Percentiles rank a stretch among this genome's conserved stretches.
Conservation (phyloP, 2,113 vertebrate species). For the Poecile atricapillus region DNA sequence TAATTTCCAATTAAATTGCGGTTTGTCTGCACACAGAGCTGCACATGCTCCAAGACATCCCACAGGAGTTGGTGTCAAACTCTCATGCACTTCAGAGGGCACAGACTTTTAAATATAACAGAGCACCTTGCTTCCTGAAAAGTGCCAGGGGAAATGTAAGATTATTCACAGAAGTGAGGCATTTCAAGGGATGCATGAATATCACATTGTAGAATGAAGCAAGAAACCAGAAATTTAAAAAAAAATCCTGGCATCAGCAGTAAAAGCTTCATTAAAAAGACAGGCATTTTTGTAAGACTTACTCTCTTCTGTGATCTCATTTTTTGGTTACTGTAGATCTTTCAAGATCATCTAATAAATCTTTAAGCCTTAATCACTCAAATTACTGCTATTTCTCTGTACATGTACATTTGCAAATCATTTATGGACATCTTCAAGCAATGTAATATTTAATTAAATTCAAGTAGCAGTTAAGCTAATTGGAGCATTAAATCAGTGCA, state of each 20-base stretch:
- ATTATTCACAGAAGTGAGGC: not conserved
- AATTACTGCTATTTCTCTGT: not conserved
- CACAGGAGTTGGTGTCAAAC: not conserved
- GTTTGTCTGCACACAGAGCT: not conserved
- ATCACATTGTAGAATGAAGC: not conserved
- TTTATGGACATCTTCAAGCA: not conserved
- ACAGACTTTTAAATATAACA: not conserved
- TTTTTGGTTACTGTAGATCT: not conserved
- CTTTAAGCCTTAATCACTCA: not conserved
- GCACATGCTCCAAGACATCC: rapidly evolving
- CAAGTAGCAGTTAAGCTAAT: not conserved
- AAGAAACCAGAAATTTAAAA: not conserved
- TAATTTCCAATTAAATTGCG: not conserved
- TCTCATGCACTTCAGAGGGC: not conserved
- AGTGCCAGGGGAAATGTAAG: not conserved
- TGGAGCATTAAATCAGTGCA: not conserved
- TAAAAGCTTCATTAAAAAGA: not conserved
- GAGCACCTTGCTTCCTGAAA: not conserved
- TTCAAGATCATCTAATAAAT: not conserved
- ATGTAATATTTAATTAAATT: slow-evolving; percentile 6
- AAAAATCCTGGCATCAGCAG: not conserved
- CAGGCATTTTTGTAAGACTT: not conserved
- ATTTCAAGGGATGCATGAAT: not conserved
- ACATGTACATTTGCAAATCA: not conserved
- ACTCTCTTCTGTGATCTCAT: not conserved